Evolutionary conservation across 2,113 vertebrate genomes (phyloP).

Genomic region (Microtus ochrogaster): DNA sequence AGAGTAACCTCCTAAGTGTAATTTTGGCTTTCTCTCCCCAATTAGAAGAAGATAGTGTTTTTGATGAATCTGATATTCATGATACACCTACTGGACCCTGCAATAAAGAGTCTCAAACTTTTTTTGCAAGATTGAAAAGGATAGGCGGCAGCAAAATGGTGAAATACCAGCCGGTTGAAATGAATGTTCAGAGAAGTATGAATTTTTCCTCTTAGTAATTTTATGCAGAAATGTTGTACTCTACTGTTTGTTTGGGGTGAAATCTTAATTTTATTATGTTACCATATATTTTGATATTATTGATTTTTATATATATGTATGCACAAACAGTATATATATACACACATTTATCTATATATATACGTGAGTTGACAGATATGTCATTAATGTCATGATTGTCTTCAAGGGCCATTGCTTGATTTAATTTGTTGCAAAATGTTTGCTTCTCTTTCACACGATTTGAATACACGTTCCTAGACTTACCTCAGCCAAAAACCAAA

Average conservation of each 20-base stretch:
- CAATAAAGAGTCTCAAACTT: constrained; percentile 99
- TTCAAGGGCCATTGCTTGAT: constrained; percentile 79
- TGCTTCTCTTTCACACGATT: constrained; percentile 81
- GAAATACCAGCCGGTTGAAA: constrained; percentile 99
- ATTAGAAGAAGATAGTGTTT: constrained; percentile 99
- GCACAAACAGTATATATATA: constrained; percentile 80
- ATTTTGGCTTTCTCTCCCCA: constrained; percentile 84
- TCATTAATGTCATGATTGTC: constrained; percentile 76
- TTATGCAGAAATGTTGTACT: constrained; percentile 84
- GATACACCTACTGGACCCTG: constrained; percentile 97
- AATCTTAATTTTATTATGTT: constrained; percentile 82
- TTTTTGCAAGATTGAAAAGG: constrained; percentile 98
- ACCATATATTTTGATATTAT: constrained; percentile 74
- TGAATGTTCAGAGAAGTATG: constrained; percentile 98
- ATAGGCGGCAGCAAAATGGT: constrained; percentile 99
- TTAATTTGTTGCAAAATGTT: constrained; percentile 82
- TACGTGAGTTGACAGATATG: constrained; percentile 75
- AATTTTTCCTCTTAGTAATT: constrained; percentile 83
- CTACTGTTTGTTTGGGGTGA: constrained; percentile 79
- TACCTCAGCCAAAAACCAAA: constrained; percentile 67
- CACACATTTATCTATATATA: constrained; percentile 79
- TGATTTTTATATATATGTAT: constrained; percentile 81
- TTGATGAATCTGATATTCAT: constrained; percentile 99
- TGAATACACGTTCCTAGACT: constrained; percentile 63
- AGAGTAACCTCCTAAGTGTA: constrained; percentile 81